These are phyloP conservation scores for Tympanoctomys barrerae DNA, from an alignment of 2,797 vertebrate genomes.

Conservation along the genomic window DNA sequence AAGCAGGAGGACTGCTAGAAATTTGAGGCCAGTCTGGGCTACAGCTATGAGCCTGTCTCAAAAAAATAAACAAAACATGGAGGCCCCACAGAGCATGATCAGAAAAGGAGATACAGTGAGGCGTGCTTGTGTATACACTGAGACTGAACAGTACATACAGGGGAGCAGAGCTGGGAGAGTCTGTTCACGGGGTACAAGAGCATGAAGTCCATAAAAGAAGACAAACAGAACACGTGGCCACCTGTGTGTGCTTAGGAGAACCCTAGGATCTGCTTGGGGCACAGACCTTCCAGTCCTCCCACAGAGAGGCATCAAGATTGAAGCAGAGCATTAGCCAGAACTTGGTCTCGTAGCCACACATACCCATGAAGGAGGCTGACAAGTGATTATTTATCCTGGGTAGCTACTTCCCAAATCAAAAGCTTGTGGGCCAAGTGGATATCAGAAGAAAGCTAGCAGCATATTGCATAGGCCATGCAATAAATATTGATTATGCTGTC, in stretches of 20 bases:
- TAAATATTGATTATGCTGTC: constrained; percentile 22
- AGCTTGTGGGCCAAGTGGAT: background rate
- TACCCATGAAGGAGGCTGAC: background rate
- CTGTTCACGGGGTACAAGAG: background rate
- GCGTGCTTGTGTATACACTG: background rate
- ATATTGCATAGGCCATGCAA: background rate
- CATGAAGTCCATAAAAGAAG: background rate
- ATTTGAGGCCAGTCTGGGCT: background rate
- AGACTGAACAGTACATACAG: background rate
- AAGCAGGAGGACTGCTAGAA: background rate
- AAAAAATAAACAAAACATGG: background rate
- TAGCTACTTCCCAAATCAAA: constrained; percentile 8
- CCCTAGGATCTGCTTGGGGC: background rate
- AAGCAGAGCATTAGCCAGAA: background rate
- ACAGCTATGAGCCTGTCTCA: background rate
- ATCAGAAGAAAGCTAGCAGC: constrained; percentile 22
- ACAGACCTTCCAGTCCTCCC: background rate
- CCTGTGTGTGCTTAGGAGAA: background rate
- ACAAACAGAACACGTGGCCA: background rate
- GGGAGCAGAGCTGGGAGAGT: background rate
- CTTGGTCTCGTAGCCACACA: background rate
- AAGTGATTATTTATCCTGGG: constrained; percentile 14
- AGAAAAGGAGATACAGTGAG: background rate
- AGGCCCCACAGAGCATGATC: background rate
- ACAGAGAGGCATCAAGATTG: background rate